phyloP scores from a whole-genome alignment of 2,888 invertebrate species.

The Dysmachus trigonus region DNA sequence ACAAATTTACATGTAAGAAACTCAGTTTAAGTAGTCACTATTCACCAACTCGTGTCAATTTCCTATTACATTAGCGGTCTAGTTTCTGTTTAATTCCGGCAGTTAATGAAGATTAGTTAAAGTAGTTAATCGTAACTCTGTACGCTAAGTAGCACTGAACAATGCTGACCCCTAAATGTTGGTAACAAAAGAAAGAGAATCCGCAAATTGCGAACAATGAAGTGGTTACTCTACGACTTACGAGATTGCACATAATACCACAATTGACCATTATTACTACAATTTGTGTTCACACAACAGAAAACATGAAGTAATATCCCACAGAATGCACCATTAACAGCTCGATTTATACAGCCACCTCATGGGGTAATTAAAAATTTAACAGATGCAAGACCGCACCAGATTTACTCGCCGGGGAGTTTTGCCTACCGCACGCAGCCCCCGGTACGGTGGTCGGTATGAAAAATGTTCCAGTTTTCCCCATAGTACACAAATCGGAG shows the following conservation, averaged over 20 bases:
- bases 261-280: not conserved
- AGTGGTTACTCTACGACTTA: not conserved
- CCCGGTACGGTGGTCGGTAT: not conserved
- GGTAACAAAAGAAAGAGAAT: not conserved
- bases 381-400: not conserved
- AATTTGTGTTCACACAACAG: not conserved
- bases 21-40: not conserved
- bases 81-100: not conserved
- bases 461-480: not conserved
- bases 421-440: not conserved
- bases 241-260: not conserved
- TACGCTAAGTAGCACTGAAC: not conserved
- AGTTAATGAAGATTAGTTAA: not conserved
- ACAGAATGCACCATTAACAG: not conserved
- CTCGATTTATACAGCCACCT: not conserved
- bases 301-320: not conserved
- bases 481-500: not conserved
- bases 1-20: too few species aligned
- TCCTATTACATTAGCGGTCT: not conserved
- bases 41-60: not conserved
- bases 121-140: not conserved
- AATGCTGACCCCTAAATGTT: not conserved
- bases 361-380: not conserved
- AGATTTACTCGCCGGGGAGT: not conserved
- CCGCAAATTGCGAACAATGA: not conserved